Conservation (phyloP, 2,113 vertebrate genomes). For the Spizaetus ornatus region DNA sequence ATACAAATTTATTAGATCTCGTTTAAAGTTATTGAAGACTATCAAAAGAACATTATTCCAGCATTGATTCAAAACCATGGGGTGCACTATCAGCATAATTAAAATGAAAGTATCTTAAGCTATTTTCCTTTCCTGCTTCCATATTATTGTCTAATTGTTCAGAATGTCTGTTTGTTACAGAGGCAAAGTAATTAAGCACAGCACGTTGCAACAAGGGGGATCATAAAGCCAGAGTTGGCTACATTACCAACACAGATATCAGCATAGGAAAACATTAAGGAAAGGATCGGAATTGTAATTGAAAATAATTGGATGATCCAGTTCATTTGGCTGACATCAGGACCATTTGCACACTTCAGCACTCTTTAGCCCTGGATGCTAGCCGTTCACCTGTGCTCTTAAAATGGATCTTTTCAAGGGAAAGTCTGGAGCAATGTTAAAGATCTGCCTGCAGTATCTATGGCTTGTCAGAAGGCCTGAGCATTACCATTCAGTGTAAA, state of each 20-base stretch:
- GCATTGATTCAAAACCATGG: conserved; percentile 70
- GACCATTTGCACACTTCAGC: not conserved
- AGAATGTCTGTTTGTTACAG: conserved; percentile 78
- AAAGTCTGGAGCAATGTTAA: not conserved
- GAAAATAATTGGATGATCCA: conserved; percentile 87
- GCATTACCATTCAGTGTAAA: not conserved
- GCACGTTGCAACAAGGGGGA: conserved; percentile 77
- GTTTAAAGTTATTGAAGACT: conserved; percentile 72
- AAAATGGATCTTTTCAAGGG: not conserved
- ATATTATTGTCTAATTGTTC: conserved; percentile 82
- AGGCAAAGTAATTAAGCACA: conserved; percentile 84
- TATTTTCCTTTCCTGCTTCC: conserved; percentile 68
- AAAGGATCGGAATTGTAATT: conserved; percentile 81
- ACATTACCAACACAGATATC: conserved; percentile 80
- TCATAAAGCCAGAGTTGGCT: conserved; percentile 75
- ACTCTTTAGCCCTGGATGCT: not conserved
- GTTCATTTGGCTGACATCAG: conserved; percentile 73
- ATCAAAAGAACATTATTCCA: conserved; percentile 72
- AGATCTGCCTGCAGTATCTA: not conserved
- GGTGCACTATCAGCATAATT: conserved; percentile 77
- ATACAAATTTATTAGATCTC: conserved; percentile 70
- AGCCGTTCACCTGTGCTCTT: conserved; percentile 39
- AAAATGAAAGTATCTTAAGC: conserved; percentile 74
- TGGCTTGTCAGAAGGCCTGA: not conserved
- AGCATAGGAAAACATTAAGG: conserved; percentile 78